Conservation (phyloP, 2,888 invertebrate genomes). For the Pristionchus entomophagus region DNA sequence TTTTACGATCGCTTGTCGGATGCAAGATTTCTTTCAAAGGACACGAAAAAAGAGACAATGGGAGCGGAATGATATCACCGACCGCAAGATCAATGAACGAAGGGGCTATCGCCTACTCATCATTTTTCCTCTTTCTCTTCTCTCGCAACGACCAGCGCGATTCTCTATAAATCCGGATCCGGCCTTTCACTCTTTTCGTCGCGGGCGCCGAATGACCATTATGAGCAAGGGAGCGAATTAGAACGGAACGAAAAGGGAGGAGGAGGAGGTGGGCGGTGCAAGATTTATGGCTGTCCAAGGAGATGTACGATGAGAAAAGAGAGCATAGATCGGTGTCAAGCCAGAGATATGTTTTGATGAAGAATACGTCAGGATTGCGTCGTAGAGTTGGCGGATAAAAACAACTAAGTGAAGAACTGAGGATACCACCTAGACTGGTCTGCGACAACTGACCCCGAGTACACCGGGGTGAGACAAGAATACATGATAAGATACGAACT, state of each 20-base stretch:
- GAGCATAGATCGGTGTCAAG: too few relatives aligned
- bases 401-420: too few relatives aligned
- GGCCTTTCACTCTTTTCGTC: background rate
- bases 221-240: constrained; percentile 33
- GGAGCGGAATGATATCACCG: background rate
- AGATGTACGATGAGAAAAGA: background rate
- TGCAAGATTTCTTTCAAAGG: too few relatives aligned
- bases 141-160: background rate
- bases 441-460: too few relatives aligned
- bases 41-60: too few relatives aligned
- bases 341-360: too few relatives aligned
- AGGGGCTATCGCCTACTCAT: constrained; percentile 5
- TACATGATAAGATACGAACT: constrained; percentile 1
- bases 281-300: background rate
- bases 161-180: constrained; percentile 17
- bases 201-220: constrained; percentile 7
- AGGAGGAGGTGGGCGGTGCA: constrained; percentile 17
- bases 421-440: too few relatives aligned
- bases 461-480: too few relatives aligned
- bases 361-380: too few relatives aligned
- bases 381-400: too few relatives aligned
- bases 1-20: too few relatives aligned
- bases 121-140: background rate
- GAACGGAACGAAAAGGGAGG: constrained; percentile 19
- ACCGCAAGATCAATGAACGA: background rate